Evolutionary conservation across 1,140 invertebrate species (phyloP).

Genomic region (Papilio machaon): DNA sequence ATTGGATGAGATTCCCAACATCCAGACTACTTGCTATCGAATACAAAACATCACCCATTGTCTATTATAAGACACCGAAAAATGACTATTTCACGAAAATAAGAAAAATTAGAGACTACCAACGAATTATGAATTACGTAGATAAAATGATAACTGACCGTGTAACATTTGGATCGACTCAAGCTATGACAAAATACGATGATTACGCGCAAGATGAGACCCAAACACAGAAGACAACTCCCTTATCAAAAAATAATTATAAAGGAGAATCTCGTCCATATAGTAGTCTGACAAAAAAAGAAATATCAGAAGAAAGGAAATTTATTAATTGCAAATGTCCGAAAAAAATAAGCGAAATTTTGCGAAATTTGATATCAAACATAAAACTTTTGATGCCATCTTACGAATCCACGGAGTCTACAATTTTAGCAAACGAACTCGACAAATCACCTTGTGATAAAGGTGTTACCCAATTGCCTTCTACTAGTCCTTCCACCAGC

Average conservation of each 20-base stretch:
- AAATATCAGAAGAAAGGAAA: conserved; percentile 17
- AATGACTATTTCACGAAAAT: conserved; percentile 63
- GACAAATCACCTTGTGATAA: conserved; percentile 1
- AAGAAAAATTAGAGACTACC: conserved; percentile 64
- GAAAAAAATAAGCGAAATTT: conserved; percentile 48
- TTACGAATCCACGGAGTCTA: conserved; percentile 35
- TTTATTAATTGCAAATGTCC: conserved; percentile 52
- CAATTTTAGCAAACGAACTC: background rate
- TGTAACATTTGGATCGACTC: conserved; percentile 48
- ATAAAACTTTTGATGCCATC: conserved; percentile 54
- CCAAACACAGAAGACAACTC: conserved; percentile 29
- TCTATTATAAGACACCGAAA: conserved; percentile 59
- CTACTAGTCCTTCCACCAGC: background rate
- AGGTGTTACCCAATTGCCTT: background rate
- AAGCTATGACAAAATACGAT: conserved; percentile 44
- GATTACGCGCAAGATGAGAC: conserved; percentile 47
- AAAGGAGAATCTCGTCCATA: conserved; percentile 4
- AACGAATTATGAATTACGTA: conserved; percentile 65
- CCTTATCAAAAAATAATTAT: conserved; percentile 44
- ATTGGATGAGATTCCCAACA: conserved; percentile 60
- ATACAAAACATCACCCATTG: conserved; percentile 64
- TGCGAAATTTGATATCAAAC: conserved; percentile 53
- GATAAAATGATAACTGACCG: conserved; percentile 67
- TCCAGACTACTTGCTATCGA: conserved; percentile 60
- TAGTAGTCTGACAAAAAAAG: conserved; percentile 30